Percentiles rank a stretch among this genome's conserved stretches.
Conservation (phyloP, 2,797 vertebrate species). For the Hephaestus fuliginosus region DNA sequence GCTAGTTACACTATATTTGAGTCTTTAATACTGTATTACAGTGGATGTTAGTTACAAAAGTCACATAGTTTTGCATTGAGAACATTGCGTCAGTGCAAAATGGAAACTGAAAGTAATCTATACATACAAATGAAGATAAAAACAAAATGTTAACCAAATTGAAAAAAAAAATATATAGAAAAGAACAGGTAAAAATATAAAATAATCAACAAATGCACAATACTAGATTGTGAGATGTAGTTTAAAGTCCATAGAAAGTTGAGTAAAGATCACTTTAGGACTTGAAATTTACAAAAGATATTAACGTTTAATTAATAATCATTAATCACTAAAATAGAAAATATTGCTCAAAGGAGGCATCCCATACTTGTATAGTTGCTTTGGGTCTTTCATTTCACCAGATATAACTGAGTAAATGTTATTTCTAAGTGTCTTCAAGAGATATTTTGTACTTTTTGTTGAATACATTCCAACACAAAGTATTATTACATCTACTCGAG, state of each 20-base stretch:
- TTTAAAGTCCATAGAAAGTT: neutral
- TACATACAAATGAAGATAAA: neutral
- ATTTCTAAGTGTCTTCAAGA: neutral
- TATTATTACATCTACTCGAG: neutral
- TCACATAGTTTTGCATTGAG: neutral
- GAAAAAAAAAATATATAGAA: neutral
- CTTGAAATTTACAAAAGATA: neutral
- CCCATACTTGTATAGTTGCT: no score
- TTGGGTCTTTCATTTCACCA: no score
- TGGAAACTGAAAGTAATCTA: neutral
- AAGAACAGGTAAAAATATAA: neutral
- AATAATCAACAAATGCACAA: neutral
- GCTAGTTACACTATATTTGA: neutral
- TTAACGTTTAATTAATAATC: neutral
- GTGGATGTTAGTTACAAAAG: neutral
- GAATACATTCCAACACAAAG: neutral
- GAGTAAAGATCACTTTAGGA: neutral
- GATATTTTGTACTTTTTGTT: neutral
- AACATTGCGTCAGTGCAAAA: neutral
- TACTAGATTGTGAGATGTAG: neutral
- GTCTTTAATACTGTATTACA: neutral
- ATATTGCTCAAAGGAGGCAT: no score
- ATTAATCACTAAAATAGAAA: neutral
- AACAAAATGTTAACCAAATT: neutral
- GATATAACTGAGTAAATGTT: neutral